Evolutionary conservation across 1,140 invertebrate species (phyloP), one percentile per base, ranked within the genome.

Genomic region (Lycorma delicatula): DNA sequence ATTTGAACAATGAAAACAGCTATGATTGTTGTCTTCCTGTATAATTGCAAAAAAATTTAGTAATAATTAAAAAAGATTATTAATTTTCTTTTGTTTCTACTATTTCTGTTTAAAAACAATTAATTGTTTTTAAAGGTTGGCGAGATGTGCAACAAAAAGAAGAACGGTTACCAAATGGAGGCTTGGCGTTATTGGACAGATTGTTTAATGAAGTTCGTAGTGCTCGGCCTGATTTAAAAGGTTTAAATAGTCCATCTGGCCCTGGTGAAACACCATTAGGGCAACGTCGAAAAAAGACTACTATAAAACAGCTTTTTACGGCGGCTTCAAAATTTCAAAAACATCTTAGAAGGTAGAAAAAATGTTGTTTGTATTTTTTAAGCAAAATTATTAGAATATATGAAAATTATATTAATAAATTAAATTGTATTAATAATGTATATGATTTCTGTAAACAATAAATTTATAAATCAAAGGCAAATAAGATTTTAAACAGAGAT

Each of bases 241-340:
- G 51, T 1, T 20, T 66, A 1, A 27, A 49, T n/a, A 59, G 61
- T 22, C 50, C 57, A n/a, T 13, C 48, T 1, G 44, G 74, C 26
- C 71, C 74, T 28, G 75, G 82, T 51, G 81, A 82, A 27, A 74
- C 77, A 3, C 76, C 76, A 2, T 77, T 75, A 2, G 65, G 78
- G 36, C 79, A 86, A 68, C 70, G 79, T 68, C 77, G 87, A 71
- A 91, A 93, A 69, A 90, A 91, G 58, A 90, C 91, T 50, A 92
- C 92, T 44, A 92, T 98, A 44, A 89, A 94, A 64, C 92, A 96
- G 68, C 79, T 97, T 1, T 97, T 98, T 70, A 89, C 91, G 0
- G 88, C 91, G 2, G 87, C 91, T 9, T 91, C 91, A 63, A 97
- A 97, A 72, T 97, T 98, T 69, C 91, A 96, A 70, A 97, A 96